Percentiles rank a stretch among this genome's conserved stretches.
These are phyloP conservation scores for Atlantisia rogersi DNA, from an alignment of 2,113 vertebrate genomes.

Conservation along the genomic window DNA sequence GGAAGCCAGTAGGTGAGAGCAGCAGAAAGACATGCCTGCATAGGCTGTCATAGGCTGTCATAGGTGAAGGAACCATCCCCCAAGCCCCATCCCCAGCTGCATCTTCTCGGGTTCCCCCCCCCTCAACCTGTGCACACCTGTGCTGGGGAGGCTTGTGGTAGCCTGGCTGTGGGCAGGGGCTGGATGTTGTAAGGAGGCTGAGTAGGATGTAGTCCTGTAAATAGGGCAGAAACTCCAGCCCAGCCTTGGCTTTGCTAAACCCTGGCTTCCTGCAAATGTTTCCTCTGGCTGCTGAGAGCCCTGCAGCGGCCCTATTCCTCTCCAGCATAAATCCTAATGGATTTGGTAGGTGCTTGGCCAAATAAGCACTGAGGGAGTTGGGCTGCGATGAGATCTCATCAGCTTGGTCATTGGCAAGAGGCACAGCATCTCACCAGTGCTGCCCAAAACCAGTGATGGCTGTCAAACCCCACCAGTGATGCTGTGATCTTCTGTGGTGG, in stretches of 20 bases:
- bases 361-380: neutral
- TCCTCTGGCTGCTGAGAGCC: neutral
- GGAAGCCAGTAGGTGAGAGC: neutral
- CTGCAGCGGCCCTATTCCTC: neutral
- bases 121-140: rapidly evolving
- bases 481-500: rapidly evolving
- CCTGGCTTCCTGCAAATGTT: neutral
- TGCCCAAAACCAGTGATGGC: neutral
- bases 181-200: neutral
- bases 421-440: neutral
- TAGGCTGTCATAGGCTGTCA: neutral
- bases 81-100: neutral
- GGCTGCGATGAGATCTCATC: neutral
- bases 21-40: neutral
- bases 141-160: rapidly evolving
- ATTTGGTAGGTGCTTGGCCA: neutral
- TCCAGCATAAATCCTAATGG: neutral
- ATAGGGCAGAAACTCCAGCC: rapidly evolving
- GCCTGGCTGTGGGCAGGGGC: neutral
- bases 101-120: neutral
- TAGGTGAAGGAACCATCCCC: neutral
- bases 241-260: neutral
- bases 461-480: neutral
- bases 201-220: neutral
- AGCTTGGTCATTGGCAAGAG: neutral